Evolutionary conservation across 2,113 vertebrate species (phyloP).

Genomic region (Etia nguti): DNA sequence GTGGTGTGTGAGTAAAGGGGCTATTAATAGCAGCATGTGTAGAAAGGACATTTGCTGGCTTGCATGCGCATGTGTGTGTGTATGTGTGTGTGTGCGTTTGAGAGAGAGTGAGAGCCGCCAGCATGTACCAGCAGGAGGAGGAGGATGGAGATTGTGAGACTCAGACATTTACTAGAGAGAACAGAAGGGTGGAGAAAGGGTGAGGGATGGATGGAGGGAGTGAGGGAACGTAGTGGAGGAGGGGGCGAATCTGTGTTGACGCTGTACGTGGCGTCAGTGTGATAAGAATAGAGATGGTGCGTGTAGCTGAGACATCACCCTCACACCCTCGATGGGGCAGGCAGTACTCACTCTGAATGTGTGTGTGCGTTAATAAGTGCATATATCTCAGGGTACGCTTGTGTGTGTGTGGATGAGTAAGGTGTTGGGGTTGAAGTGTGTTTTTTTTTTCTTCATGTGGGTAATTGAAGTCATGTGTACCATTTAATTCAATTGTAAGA

Average conservation of each 20-base stretch:
- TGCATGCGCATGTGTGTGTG: background rate
- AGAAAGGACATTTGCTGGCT: slow-evolving; percentile 57
- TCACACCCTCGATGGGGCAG: slow-evolving; percentile 69
- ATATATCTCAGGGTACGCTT: slow-evolving; percentile 13
- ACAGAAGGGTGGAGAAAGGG: slow-evolving; percentile 41
- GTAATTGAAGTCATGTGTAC: background rate
- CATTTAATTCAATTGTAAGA: background rate
- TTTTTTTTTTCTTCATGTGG: background rate
- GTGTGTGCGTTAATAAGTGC: background rate
- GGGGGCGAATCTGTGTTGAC: slow-evolving; percentile 74
- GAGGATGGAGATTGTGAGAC: slow-evolving; percentile 64
- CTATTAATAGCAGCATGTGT: slow-evolving; percentile 67
- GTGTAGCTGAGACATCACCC: slow-evolving; percentile 76
- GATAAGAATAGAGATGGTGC: slow-evolving; percentile 80
- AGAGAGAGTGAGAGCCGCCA: slow-evolving; percentile 5
- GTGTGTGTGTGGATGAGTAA: slow-evolving; percentile 36
- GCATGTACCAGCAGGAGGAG: slow-evolving; percentile 47
- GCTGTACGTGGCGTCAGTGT: slow-evolving; percentile 77
- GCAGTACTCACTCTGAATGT: slow-evolving; percentile 30
- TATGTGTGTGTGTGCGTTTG: background rate
- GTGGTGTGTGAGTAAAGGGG: slow-evolving; percentile 55
- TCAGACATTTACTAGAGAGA: slow-evolving; percentile 73
- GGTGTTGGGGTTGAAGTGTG: background rate
- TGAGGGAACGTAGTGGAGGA: slow-evolving; percentile 67
- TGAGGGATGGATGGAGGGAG: slow-evolving; percentile 59